These are phyloP conservation scores for Parascotia fuliginaria DNA, from an alignment of 2,888 invertebrate genomes.

Conservation along the genomic window DNA sequence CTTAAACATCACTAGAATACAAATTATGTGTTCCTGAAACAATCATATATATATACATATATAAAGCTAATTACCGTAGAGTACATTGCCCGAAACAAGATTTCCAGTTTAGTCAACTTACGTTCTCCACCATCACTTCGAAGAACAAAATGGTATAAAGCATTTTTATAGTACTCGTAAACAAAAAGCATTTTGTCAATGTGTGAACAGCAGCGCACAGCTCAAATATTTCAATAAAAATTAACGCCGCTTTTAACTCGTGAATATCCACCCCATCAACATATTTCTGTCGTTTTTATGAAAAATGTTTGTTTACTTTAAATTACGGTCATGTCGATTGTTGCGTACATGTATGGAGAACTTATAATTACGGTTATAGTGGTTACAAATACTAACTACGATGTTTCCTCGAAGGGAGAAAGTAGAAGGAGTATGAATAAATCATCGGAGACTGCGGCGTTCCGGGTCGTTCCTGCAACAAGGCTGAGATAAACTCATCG, in stretches of 20 bases:
- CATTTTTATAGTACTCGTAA: slow-evolving; percentile 17
- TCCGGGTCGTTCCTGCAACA: slow-evolving; percentile 50
- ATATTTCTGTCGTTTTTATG: slow-evolving; percentile 35
- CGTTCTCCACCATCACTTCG: background rate
- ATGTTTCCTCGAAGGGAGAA: slow-evolving; percentile 68
- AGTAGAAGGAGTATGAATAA: slow-evolving; percentile 69
- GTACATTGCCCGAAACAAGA: no score
- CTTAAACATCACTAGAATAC: no score
- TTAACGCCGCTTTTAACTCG: slow-evolving; percentile 44
- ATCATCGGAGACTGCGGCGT: slow-evolving; percentile 64
- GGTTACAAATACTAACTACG: slow-evolving; percentile 66
- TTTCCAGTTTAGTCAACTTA: no score
- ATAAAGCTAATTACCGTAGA: no score
- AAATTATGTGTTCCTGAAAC: no score
- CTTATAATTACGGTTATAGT: slow-evolving; percentile 62
- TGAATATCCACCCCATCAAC: slow-evolving; percentile 43
- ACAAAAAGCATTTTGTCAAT: slow-evolving; percentile 34
- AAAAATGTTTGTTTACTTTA: slow-evolving; percentile 38
- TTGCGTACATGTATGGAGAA: slow-evolving; percentile 25
- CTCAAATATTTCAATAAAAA: slow-evolving; percentile 42
- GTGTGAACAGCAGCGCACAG: slow-evolving; percentile 36
- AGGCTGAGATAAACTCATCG: slow-evolving; percentile 70
- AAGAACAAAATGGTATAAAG: slow-evolving; percentile 3
- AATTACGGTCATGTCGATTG: slow-evolving; percentile 14
- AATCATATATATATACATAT: no score